A percentile compares a stretch with the other conserved stretches of the same genome.
Evolutionary conservation across 2,113 vertebrate genomes (phyloP).

Genomic region (Myrmecobius fasciatus): DNA sequence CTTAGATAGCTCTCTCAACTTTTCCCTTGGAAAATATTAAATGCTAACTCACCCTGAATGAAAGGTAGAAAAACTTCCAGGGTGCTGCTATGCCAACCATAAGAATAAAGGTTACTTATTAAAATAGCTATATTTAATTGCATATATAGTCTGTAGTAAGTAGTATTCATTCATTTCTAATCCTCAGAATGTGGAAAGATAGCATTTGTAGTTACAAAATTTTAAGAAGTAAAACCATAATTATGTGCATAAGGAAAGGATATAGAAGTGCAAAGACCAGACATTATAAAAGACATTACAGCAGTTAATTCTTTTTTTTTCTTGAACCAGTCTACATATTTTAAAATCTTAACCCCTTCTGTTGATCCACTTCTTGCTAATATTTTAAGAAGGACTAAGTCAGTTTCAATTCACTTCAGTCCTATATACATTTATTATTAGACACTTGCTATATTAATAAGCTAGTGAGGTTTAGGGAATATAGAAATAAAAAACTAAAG

Average conservation of each 20-base stretch:
- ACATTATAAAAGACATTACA: neutral
- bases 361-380: neutral
- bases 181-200: no score
- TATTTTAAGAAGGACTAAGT: neutral
- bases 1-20: neutral
- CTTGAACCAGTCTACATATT: neutral
- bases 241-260: neutral
- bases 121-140: neutral
- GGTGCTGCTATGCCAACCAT: neutral
- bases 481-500: neutral
- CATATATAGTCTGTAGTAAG: neutral
- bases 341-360: neutral
- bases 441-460: neutral
- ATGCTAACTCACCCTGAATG: neutral
- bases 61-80: neutral
- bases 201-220: no score
- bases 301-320: neutral
- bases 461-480: neutral
- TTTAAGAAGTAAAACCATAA: neutral
- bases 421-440: neutral
- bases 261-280: neutral
- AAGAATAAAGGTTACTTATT: neutral
- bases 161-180: neutral
- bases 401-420: neutral
- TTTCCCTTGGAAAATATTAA: neutral